Conservation (phyloP, 2,888 invertebrate genomes). For the Leptinotarsa haldemani region DNA sequence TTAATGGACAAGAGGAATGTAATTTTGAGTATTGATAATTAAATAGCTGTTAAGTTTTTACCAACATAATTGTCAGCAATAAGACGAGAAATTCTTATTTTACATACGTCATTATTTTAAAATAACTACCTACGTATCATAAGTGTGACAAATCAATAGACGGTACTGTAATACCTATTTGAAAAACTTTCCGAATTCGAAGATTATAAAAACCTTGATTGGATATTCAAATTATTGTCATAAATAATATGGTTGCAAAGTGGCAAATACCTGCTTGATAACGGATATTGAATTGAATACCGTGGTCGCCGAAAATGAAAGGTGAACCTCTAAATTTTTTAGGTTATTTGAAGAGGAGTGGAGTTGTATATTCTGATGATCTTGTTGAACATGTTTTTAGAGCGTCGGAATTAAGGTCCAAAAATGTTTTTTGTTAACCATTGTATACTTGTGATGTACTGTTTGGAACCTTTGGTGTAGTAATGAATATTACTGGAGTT, state of each 20-base stretch:
- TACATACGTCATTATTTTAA: neutral
- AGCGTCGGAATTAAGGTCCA: too few species aligned
- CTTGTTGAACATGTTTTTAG: too few species aligned
- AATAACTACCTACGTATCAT: neutral
- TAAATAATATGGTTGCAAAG: neutral
- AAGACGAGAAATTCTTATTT: neutral
- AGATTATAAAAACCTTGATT: neutral
- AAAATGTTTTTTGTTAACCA: too few species aligned
- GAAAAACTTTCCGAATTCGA: conserved; percentile 4
- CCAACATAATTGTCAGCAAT: neutral
- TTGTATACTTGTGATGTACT: too few species aligned
- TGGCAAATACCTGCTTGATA: neutral
- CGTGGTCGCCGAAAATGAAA: neutral
- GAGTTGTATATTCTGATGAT: too few species aligned
- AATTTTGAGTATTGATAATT: neutral
- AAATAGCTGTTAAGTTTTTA: neutral
- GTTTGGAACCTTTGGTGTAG: too few species aligned
- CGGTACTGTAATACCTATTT: neutral
- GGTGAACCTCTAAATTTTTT: neutral
- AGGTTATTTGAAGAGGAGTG: too few species aligned
- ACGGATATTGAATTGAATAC: neutral
- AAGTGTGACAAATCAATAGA: neutral
- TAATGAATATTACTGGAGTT: too few species aligned
- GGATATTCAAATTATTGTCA: neutral
- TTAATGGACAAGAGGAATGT: neutral